A percentile compares a stretch with the other conserved stretches of the same genome.
Conservation (phyloP, 1,140 invertebrate genomes). For the Gryon sp. region DNA sequence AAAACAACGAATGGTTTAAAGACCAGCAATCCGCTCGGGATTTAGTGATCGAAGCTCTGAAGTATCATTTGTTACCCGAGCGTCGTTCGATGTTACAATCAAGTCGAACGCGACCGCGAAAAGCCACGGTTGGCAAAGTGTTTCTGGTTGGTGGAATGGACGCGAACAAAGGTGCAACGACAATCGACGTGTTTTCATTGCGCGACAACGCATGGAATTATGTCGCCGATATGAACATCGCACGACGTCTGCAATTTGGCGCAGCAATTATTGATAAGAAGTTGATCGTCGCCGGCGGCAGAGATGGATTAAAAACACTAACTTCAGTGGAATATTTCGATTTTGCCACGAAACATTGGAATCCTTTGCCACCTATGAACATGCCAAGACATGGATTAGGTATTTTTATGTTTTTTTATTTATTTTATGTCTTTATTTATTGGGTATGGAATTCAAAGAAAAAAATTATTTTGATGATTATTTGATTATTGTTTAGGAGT, state of each 20-base stretch:
- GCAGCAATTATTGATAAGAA: slow-evolving; percentile 92
- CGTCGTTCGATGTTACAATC: slow-evolving; percentile 87
- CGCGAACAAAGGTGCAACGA: slow-evolving; percentile 87
- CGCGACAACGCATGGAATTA: slow-evolving; percentile 90
- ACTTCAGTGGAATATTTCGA: slow-evolving; percentile 93
- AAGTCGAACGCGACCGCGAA: slow-evolving; percentile 90
- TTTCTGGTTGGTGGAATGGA: slow-evolving; percentile 95
- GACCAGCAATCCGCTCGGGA: slow-evolving; percentile 83
- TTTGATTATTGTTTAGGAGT: slow-evolving; percentile 83
- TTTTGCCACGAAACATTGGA: slow-evolving; percentile 89
- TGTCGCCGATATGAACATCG: slow-evolving; percentile 89
- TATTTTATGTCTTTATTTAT: not conserved
- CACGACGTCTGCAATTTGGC: slow-evolving; percentile 91
- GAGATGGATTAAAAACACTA: slow-evolving; percentile 96
- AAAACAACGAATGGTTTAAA: slow-evolving; percentile 83
- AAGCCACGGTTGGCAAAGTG: slow-evolving; percentile 92
- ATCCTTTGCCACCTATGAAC: slow-evolving; percentile 90
- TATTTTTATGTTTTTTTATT: slow-evolving; percentile 51
- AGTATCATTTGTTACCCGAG: slow-evolving; percentile 94
- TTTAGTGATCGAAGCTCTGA: slow-evolving; percentile 95
- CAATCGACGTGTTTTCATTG: slow-evolving; percentile 94
- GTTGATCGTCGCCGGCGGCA: slow-evolving; percentile 90
- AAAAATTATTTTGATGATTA: not conserved
- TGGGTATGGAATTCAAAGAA: too few relatives aligned
- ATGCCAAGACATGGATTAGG: slow-evolving; percentile 93